Evolutionary conservation across 1,140 invertebrate genomes (phyloP), one percentile per base, ranked within the genome.

Genomic region (Dreissena polymorpha): DNA sequence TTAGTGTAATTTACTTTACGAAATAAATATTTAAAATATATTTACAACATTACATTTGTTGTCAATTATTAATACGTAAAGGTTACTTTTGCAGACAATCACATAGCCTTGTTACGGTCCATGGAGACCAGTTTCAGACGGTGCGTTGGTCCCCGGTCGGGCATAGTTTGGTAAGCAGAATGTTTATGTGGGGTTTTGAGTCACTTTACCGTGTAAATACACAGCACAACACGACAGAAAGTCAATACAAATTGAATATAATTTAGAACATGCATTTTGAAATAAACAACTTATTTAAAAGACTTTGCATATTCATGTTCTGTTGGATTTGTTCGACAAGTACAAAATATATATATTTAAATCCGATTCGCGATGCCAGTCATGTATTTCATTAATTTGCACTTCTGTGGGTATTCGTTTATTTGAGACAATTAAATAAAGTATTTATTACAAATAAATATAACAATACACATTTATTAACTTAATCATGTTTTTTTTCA

Each of bases 111-210:
- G 25, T 65, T n/a, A 74, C 80, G 14, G 78, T 80, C 0, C 14
- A 80, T 21, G 50, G 70, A 60, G 76, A 71, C 29, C 50, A 75
- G 14, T 86, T 94, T 49, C 94, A 95, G 89, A 91, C 91, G 82
- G 96, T 95, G 1, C 94, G 94, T 55, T 96, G 96, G 96, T 95
- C 95, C 2, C 95, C 95, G 0, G 94, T 94, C 79, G 95, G 92
- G 7, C 94, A 95, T 85, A 84, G 88, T 73, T 63, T 93, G 86
- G 91, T 93, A 85, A 90, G 90, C 88, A 69, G 49, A 0, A 74
- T 7, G 29, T 39, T 29, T 1, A 23, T 68, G 29, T 70, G 10
- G 16, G 5, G 21, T 25, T 27, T 21, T 21, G 39, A 2, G 65
- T 29, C 5, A 27, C 14, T 25, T 25, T 25, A 68, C 21, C 8